Percentiles rank a stretch among this genome's conserved stretches.
Conservation (phyloP, 2,113 vertebrate species). For the Phaetusa simplex region DNA sequence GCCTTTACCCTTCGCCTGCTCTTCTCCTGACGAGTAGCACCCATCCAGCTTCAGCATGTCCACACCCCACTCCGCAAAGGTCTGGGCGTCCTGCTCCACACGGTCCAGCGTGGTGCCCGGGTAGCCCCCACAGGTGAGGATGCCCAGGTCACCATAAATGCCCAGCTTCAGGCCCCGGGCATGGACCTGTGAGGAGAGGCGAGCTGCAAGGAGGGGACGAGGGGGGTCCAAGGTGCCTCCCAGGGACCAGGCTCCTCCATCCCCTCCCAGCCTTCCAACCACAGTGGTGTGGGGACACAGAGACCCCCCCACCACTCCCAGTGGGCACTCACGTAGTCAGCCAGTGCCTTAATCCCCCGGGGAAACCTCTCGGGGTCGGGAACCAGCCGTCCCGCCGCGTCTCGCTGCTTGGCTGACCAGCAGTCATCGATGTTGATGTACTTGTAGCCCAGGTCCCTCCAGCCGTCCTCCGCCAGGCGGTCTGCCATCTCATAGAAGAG, state of each 20-base stretch:
- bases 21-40: slow-evolving; percentile 80
- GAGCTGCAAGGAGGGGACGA: not conserved
- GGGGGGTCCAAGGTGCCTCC: not conserved
- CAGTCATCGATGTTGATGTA: slow-evolving; percentile 96
- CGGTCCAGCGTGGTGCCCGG: slow-evolving; percentile 85
- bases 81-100: slow-evolving; percentile 82
- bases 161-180: slow-evolving; percentile 89
- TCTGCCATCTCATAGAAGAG: slow-evolving; percentile 93
- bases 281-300: not conserved
- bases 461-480: slow-evolving; percentile 81
- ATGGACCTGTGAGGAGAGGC: slow-evolving; percentile 72
- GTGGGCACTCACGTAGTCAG: slow-evolving; percentile 79
- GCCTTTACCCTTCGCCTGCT: slow-evolving; percentile 79
- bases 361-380: slow-evolving; percentile 88
- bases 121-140: slow-evolving; percentile 84
- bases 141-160: slow-evolving; percentile 91
- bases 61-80: slow-evolving; percentile 90
- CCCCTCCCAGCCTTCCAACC: not conserved
- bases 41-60: slow-evolving; percentile 95
- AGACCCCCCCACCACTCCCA: not conserved
- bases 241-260: not conserved
- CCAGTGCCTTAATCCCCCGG: slow-evolving; percentile 82
- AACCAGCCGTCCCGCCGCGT: slow-evolving; percentile 75
- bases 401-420: slow-evolving; percentile 85
- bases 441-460: slow-evolving; percentile 79